phyloP scores from a whole-genome alignment of 2,888 invertebrate genomes.

The Pachliopta kotzebuea region DNA sequence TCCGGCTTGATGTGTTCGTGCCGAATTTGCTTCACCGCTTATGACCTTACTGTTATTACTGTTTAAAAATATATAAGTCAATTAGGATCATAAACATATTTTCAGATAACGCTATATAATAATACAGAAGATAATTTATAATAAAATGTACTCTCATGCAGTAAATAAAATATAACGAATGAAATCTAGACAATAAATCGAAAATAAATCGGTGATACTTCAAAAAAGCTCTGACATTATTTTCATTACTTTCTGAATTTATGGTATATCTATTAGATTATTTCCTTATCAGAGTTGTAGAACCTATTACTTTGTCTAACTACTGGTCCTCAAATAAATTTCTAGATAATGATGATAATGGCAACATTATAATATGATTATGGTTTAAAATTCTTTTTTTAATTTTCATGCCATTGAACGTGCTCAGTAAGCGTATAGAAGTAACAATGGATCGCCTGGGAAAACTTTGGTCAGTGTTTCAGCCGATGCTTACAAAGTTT shows the following conservation, averaged over 20 bases:
- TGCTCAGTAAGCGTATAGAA: neutral
- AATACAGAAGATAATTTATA: no score
- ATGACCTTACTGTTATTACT: constrained; percentile 41
- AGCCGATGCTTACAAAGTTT: neutral
- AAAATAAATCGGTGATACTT: no score
- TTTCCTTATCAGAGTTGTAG: neutral
- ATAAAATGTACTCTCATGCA: neutral
- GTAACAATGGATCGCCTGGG: constrained; percentile 1
- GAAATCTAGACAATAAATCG: neutral
- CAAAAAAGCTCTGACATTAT: no score
- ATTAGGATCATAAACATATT: neutral
- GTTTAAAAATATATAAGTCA: neutral
- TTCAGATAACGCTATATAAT: neutral
- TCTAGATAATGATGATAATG: no score
- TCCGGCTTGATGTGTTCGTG: constrained; percentile 44
- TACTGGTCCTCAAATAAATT: no score
- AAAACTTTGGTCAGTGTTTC: neutral
- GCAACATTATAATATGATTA: neutral
- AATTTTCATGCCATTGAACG: neutral
- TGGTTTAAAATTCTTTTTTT: no score
- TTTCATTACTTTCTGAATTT: neutral
- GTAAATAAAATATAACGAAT: neutral
- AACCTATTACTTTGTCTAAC: no score
- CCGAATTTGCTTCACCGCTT: constrained; percentile 49
- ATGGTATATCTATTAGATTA: neutral